Base-by-base conservation (phyloP, 2,113 vertebrate genomes). In the Trematocara variabile region DNA sequence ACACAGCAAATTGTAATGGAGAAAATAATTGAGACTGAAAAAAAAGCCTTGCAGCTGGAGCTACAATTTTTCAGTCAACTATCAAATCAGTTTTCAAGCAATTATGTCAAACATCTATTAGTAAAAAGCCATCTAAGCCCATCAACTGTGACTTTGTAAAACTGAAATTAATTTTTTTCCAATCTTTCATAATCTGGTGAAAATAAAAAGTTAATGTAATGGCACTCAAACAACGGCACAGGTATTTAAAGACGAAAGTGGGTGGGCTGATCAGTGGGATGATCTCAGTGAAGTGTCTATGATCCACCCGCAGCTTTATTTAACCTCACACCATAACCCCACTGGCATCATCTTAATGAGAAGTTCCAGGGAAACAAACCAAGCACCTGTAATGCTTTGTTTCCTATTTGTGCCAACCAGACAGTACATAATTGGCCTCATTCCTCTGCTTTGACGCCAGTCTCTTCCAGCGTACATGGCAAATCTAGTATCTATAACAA, bases 401-500 rank as follows among this genome's bases (percentile, higher is more conserved):
- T 92, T 89, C 55, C 84, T 60, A 37, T 82, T 80, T 39, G 54
- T 28, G 20, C 52, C 50, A 5, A 48, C 3, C 25, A 48, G 82
- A 53, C 88, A 5, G 77, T 48, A 30, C 77, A 52, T 1, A 14
- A 78, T 20, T 41, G 22, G 48, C 87, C 81, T 92, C 93, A 93
- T 93, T 94, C 94, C 93, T 90, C 92, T 39, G 88, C 89, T 93
- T 89, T 91, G 91, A 90, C 84, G 85, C 84, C 90, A 79, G 33
- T 48, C 79, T 82, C 80, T 85, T 88, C 77, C 77, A 39, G 48
- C 54, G 6, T 20, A 55, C 28, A 28, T n/a, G 80, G 80, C 70
- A 91, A 87, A 92, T 92, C 90, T 91, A 91, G 92, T 91, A 94
- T 95, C 90, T 88, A 90, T 88, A 94, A 94, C 79, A 84, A 90